A percentile compares a stretch with the other conserved stretches of the same genome.
Evolutionary conservation across 2,888 invertebrate species (phyloP).

Genomic region (Eristalinus sepulchralis): DNA sequence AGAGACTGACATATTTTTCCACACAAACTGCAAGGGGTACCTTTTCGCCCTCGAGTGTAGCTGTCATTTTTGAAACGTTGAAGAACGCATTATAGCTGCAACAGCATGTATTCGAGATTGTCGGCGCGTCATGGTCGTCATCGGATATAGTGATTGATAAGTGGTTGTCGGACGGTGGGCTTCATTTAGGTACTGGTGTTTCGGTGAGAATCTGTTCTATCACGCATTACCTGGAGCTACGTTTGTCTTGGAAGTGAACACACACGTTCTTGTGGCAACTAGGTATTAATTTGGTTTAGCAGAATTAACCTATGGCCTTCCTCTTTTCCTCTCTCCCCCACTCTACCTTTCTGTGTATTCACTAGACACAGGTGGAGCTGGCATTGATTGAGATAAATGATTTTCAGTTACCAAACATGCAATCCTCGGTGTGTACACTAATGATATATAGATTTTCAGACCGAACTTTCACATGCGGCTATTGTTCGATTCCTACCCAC

Average conservation of each 20-base stretch:
- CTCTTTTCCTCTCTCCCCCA: no score
- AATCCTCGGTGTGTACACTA: conserved; percentile 10
- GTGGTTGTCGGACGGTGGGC: neutral
- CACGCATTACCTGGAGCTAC: conserved; percentile 4
- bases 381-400: conserved; percentile 28
- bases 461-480: conserved; percentile 44
- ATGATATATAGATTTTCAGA: conserved; percentile 29
- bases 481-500: conserved; percentile 37
- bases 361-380: neutral
- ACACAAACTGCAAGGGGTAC: neutral
- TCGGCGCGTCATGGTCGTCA: conserved; percentile 25
- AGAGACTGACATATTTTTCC: neutral
- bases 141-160: conserved; percentile 26
- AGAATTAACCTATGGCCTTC: neutral
- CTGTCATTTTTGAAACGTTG: neutral
- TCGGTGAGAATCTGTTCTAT: conserved; percentile 18
- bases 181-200: neutral
- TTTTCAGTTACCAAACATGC: conserved; percentile 11
- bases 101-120: neutral
- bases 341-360: neutral
- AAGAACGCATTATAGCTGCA: conserved; percentile 24
- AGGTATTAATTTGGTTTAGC: neutral
- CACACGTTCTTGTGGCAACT: neutral
- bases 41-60: neutral
- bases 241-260: neutral